A percentile compares a stretch with the other conserved stretches of the same genome.
Evolutionary conservation across 1,140 invertebrate genomes (phyloP).

Genomic region (Helicoverpa zea): DNA sequence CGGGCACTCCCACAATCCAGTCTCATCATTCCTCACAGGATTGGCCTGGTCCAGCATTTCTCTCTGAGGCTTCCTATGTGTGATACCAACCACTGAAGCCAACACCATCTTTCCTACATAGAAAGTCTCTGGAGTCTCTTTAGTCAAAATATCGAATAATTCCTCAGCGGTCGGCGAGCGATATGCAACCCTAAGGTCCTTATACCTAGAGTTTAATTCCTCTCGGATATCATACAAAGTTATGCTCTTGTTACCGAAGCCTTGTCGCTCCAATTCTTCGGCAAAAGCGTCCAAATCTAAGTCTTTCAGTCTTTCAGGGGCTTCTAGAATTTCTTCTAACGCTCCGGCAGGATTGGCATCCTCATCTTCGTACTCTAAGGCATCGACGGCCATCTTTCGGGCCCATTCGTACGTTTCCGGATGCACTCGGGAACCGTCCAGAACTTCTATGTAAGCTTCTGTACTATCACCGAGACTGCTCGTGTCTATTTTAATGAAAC

Average conservation of each 20-base stretch:
- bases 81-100: conserved; percentile 92
- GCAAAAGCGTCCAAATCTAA: conserved; percentile 99
- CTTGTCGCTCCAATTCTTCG: conserved; percentile 97
- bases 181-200: conserved; percentile 95
- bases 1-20: conserved; percentile 98
- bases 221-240: conserved; percentile 99
- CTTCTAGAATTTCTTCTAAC: conserved; percentile 98
- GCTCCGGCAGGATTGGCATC: conserved; percentile 98
- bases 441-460: conserved; percentile 97
- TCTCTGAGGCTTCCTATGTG: conserved; percentile 95
- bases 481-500: conserved; percentile 99
- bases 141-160: conserved; percentile 97
- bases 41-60: conserved; percentile 98
- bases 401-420: conserved; percentile 99
- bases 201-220: conserved; percentile 98
- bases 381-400: conserved; percentile 99
- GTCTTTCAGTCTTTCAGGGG: conserved; percentile 98
- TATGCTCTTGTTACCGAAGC: conserved; percentile 98
- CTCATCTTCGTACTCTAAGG: conserved; percentile 98
- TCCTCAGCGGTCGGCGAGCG: conserved; percentile 94
- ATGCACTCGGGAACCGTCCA: conserved; percentile 99
- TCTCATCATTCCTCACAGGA: conserved; percentile 97
- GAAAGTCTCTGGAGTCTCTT: conserved; percentile 98
- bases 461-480: conserved; percentile 97
- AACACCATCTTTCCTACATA: conserved; percentile 96